Base-by-base conservation (phyloP, 2,797 vertebrate species). In the Carapus acus region DNA sequence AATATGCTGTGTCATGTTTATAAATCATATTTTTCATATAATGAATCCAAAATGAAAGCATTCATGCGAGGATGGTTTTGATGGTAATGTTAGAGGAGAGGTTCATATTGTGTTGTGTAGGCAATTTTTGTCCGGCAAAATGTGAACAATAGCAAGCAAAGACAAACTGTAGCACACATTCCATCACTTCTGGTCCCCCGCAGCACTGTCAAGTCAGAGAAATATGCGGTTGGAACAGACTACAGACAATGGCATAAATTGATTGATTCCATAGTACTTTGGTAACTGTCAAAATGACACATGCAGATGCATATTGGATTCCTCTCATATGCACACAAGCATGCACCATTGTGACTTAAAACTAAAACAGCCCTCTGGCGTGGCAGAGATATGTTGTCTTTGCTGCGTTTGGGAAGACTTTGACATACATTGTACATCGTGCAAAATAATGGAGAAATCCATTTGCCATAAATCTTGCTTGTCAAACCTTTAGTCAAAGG, bases 281-380 rank as follows among this genome's bases (percentile, higher is more conserved):
- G 44, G 38, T 53, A 64, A 54, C 47, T 60, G 56, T 62, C 20
- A n/a, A 39, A 41, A 22, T 2, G 9, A 2, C 49, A 58, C 50
- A 27, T 37, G 24, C 6, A 54, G 14, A 18, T 34, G 36, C 18
- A 11, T 14, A 9, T 20, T 27, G 8, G 18, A 53, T 21, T 18
- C 0, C 21, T 17, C 20, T 13, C 43, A 41, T 2, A 23, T 44
- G 31, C 22, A 58, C 39, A 21, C 7, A 2, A 7, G 2, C 43
- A 38, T 22, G 16, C 45, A 51, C 27, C 18, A 16, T 14, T 45
- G 12, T 39, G 33, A 55, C 19, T 33, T 42, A 33, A 3, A 54
- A 34, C 19, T 33, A 36, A 42, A 29, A 46, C 22, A 41, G 8
- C 31, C 18, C 58, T 37, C 18, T 38, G 8, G 54, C 45, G 31